These are phyloP conservation scores for Lophotis ruficrista DNA, from an alignment of 2,113 vertebrate species.

Conservation along the genomic window DNA sequence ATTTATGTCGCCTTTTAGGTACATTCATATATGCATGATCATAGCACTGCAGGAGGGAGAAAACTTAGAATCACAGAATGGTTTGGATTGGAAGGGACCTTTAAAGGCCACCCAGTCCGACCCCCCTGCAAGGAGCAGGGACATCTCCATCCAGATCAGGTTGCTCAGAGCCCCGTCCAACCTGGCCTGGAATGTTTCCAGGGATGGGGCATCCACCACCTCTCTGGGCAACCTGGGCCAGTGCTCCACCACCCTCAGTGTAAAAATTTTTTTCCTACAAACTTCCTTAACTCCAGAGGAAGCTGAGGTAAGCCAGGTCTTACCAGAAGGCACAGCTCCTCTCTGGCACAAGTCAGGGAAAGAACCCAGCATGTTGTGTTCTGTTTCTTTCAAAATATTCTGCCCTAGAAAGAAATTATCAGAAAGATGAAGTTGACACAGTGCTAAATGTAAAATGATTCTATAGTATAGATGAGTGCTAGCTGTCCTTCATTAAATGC, in stretches of 20 bases:
- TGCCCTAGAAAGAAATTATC: background rate
- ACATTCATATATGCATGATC: no score
- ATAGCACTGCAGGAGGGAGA: background rate
- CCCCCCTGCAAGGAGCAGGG: no score
- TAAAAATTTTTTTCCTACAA: no score
- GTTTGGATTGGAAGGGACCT: no score
- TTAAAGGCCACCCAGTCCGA: no score
- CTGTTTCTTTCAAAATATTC: background rate
- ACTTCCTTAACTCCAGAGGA: background rate
- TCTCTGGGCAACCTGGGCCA: no score
- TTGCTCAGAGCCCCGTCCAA: no score
- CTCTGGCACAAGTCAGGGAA: background rate
- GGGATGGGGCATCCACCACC: no score
- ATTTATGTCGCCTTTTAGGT: background rate
- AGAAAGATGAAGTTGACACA: background rate
- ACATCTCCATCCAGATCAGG: no score
- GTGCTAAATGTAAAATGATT: background rate
- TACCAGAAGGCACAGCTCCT: background rate
- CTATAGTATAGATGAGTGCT: background rate
- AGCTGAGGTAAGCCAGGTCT: background rate
- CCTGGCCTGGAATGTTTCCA: no score
- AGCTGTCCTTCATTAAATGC: background rate
- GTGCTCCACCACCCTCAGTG: no score
- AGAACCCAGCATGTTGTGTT: background rate
- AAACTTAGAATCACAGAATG: background rate